phyloP scores from a whole-genome alignment of 1,140 invertebrate species.

The Propsilocerus akamusi region DNA sequence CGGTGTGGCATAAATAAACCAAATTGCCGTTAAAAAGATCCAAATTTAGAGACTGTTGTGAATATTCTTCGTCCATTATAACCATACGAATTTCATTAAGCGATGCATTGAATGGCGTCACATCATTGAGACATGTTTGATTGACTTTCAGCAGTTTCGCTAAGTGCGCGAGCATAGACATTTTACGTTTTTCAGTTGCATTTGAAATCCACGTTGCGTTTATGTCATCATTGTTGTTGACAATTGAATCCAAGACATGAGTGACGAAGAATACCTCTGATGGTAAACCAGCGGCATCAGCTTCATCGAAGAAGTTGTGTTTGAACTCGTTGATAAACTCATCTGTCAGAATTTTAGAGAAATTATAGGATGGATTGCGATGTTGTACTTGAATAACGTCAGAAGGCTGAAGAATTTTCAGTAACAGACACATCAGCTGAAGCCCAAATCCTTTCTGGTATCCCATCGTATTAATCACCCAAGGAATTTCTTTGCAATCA shows the following conservation, averaged over 20 bases:
- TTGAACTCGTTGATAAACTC: constrained; percentile 15
- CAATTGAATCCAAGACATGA: background rate
- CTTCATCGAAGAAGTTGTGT: background rate
- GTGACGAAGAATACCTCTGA: background rate
- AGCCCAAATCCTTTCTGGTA: constrained; percentile 32
- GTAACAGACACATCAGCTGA: constrained; percentile 27
- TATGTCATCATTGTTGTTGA: background rate
- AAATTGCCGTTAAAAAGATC: constrained; percentile 17
- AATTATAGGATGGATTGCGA: constrained; percentile 27
- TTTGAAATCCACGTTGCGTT: background rate
- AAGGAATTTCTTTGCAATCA: constrained; percentile 23
- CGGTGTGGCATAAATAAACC: constrained; percentile 15
- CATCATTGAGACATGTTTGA: background rate
- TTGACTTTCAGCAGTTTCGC: background rate
- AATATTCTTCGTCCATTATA: constrained; percentile 8
- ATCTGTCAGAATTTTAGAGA: constrained; percentile 18
- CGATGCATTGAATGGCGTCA: constrained; percentile 4
- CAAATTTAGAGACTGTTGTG: constrained; percentile 10
- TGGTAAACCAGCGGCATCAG: background rate
- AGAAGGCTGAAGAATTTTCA: constrained; percentile 26
- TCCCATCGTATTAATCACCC: constrained; percentile 45
- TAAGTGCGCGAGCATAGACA: constrained; percentile 9
- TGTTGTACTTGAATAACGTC: constrained; percentile 33
- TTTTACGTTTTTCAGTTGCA: constrained; percentile 7
- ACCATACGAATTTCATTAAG: constrained; percentile 11